A percentile compares a stretch with the other conserved stretches of the same genome.
phyloP scores from a whole-genome alignment of 92 coral and sea anemone genomes.

The Epizoanthus illoricatus region DNA sequence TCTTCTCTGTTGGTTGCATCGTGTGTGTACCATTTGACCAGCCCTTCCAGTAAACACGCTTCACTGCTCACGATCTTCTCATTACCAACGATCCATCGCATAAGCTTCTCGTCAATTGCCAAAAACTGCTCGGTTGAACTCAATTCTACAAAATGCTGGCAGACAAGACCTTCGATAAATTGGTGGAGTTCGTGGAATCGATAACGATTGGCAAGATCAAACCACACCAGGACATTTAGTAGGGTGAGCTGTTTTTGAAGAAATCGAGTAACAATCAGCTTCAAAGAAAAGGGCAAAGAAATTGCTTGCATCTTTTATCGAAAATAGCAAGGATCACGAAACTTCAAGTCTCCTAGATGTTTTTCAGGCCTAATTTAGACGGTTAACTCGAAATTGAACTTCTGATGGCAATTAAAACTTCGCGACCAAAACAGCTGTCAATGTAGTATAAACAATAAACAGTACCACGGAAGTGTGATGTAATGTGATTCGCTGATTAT shows the following conservation, averaged over 20 bases:
- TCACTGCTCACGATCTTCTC: slow-evolving; percentile 4
- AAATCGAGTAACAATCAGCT: not conserved
- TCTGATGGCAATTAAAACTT: no score
- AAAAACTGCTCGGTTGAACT: slow-evolving; percentile 20
- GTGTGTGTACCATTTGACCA: slow-evolving; percentile 4
- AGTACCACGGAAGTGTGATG: no score
- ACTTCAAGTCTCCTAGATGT: no score
- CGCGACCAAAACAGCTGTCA: no score
- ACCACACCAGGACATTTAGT: slow-evolving; percentile 6
- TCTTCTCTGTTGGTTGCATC: not conserved
- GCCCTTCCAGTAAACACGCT: slow-evolving; percentile 3
- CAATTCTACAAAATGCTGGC: slow-evolving; percentile 10
- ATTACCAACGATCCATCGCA: slow-evolving; percentile 2
- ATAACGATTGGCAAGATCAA: not conserved
- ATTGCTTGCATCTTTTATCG: no score
- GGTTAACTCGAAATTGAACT: no score
- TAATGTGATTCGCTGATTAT: no score
- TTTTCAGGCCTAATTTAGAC: no score
- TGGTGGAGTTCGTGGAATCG: slow-evolving; percentile 8
- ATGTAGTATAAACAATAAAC: no score
- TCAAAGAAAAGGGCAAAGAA: not conserved
- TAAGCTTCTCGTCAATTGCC: not conserved
- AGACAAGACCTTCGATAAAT: not conserved
- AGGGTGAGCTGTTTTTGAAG: not conserved
- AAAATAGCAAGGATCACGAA: no score